Evolutionary conservation across 2,888 invertebrate species (phyloP), one percentile per base, ranked within the genome.

Genomic region (Thecocarcelia acutangulata): DNA sequence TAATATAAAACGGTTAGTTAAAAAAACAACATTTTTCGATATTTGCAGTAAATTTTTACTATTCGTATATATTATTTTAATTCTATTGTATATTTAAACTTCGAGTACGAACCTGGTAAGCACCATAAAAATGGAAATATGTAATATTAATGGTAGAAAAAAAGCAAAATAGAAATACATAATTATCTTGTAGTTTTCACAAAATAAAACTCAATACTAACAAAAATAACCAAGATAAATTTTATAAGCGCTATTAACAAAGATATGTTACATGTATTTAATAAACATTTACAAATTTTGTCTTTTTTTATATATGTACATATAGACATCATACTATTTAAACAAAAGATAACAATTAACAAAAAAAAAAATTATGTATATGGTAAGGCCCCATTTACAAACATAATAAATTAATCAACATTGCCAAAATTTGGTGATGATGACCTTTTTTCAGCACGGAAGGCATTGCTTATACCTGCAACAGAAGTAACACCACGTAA

Each of bases 401-500:
- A 21, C 13, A 13, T 56, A 6, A 19, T 19, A 50, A 44, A 19
- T 69, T 80, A 82, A 19, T 83, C 83, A 9, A 79, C 46, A 28
- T 50, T 59, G 17, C 68, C 58, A 66, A 76, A 64, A 68, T 59
- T 52, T 0, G 84, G 80, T 2, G 82, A 64, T 52, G 80, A 64
- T 8, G 72, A 61, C 28, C 88, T 86, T 84, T 88, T 88, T 78
- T 89, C 88, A 1, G 90, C 90, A 4, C 87, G 87, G 75, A 91
- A 91, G 0, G 84, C 78, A 54, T 87, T 86, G 46, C 90, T 90
- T 58, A 90, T 89, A 28, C 91, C 91, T 50, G 88, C 86, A 19
- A 91, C 80, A 42, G 91, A 89, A 48, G 91, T 88, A 1, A 90
- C 87, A 44, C 91, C 91, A n/a, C 90, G 86, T 4, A 88, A 56